Percentiles rank a stretch among this genome's conserved stretches.
Evolutionary conservation across 2,113 vertebrate species (phyloP).

Genomic region (Megaptera novaeangliae): DNA sequence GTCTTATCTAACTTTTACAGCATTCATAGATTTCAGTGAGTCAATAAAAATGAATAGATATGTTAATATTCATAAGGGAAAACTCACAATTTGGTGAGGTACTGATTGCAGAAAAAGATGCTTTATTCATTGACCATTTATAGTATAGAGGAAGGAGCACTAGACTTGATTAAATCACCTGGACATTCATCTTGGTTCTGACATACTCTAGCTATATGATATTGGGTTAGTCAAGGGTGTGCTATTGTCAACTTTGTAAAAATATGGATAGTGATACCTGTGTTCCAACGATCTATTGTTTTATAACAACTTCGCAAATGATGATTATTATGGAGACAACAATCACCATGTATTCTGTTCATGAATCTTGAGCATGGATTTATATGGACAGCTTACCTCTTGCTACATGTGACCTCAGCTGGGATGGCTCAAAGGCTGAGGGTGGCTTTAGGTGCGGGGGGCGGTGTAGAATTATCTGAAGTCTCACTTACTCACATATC

Average conservation of each 20-base stretch:
- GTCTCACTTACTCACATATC: neutral
- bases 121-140: neutral
- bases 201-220: neutral
- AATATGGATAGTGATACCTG: neutral
- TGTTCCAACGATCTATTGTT: neutral
- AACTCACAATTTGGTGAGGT: neutral
- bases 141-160: neutral
- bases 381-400: neutral
- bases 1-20: neutral
- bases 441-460: too few species aligned
- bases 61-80: neutral
- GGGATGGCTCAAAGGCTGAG: neutral
- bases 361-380: neutral
- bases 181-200: neutral
- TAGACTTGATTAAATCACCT: neutral
- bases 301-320: neutral
- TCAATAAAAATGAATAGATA: neutral
- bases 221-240: neutral
- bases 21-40: neutral
- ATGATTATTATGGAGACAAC: neutral
- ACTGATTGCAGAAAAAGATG: neutral
- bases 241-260: neutral
- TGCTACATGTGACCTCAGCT: neutral
- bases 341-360: neutral
- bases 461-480: neutral